A percentile compares a stretch with the other conserved stretches of the same genome.
Evolutionary conservation across 2,888 invertebrate genomes (phyloP).

Genomic region (Augochlorella aurata): DNA sequence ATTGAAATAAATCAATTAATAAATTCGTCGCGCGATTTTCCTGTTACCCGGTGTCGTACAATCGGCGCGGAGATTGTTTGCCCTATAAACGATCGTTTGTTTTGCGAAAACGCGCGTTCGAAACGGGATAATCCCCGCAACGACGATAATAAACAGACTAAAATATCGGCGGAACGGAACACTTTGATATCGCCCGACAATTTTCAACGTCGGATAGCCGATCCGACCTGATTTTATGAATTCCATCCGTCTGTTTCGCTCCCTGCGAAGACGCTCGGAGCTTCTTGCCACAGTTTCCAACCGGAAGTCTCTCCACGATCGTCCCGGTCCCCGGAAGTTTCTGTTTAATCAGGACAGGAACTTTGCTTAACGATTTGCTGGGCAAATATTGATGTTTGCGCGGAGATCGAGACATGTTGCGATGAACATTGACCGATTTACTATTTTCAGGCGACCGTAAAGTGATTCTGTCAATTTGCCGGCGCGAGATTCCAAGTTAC

Average conservation of each 20-base stretch:
- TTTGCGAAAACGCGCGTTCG: background rate
- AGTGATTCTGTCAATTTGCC: background rate
- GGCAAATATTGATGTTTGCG: slow-evolving; percentile 5
- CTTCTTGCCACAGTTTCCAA: background rate
- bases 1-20: slow-evolving; percentile 62
- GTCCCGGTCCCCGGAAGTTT: slow-evolving; percentile 25
- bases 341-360: slow-evolving; percentile 37
- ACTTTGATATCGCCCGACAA: background rate
- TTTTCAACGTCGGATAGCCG: background rate
- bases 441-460: background rate
- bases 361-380: slow-evolving; percentile 27
- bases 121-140: background rate
- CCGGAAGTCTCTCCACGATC: background rate
- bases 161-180: background rate
- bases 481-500: background rate
- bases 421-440: background rate
- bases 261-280: background rate
- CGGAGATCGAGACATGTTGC: background rate
- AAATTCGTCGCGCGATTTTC: slow-evolving; percentile 25
- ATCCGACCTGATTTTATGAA: too few species aligned
- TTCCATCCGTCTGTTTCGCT: too few species aligned
- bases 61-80: background rate
- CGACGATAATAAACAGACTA: background rate
- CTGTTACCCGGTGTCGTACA: background rate
- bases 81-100: slow-evolving; percentile 23